A percentile compares a stretch with the other conserved stretches of the same genome.
Conservation (phyloP, 2,888 invertebrate genomes). For the Calephelis perditalis region DNA sequence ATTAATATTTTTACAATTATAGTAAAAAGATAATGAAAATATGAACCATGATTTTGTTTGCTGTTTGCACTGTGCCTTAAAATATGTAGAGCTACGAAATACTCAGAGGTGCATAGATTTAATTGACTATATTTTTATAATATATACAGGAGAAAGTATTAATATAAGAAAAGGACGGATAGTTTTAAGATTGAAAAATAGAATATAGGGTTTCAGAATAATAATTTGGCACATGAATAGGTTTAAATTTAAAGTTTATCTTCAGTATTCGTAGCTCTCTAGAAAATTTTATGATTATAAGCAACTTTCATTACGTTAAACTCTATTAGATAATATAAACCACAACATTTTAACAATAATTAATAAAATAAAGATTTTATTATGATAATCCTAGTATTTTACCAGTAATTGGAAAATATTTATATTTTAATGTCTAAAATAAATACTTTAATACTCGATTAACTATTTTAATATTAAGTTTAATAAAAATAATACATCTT, state of each 20-base stretch:
- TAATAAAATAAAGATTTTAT: constrained; percentile 39
- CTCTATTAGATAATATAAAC: constrained; percentile 41
- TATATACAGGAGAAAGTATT: not conserved
- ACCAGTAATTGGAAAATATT: constrained; percentile 48
- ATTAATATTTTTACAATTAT: too few species aligned
- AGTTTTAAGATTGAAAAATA: not conserved
- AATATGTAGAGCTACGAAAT: constrained; percentile 33
- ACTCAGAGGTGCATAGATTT: constrained; percentile 14
- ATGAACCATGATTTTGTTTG: not conserved
- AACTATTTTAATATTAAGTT: constrained; percentile 16
- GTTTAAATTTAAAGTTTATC: not conserved
- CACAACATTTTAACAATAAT: constrained; percentile 49
- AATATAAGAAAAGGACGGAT: not conserved
- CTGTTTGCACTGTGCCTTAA: constrained; percentile 35
- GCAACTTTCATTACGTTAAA: constrained; percentile 37
- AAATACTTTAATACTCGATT: constrained; percentile 9
- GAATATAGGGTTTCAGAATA: not conserved
- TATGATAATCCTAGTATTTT: constrained; percentile 29
- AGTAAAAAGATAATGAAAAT: too few species aligned
- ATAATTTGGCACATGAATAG: constrained; percentile 25
- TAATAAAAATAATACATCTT: constrained; percentile 13
- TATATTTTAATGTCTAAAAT: constrained; percentile 14
- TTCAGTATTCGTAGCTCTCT: constrained; percentile 36
- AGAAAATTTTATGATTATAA: constrained; percentile 32
- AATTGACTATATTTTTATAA: constrained; percentile 15